These are phyloP conservation scores for Caenorhabditis briggsae DNA, from an alignment of 1,140 invertebrate species.

Conservation along the genomic window DNA sequence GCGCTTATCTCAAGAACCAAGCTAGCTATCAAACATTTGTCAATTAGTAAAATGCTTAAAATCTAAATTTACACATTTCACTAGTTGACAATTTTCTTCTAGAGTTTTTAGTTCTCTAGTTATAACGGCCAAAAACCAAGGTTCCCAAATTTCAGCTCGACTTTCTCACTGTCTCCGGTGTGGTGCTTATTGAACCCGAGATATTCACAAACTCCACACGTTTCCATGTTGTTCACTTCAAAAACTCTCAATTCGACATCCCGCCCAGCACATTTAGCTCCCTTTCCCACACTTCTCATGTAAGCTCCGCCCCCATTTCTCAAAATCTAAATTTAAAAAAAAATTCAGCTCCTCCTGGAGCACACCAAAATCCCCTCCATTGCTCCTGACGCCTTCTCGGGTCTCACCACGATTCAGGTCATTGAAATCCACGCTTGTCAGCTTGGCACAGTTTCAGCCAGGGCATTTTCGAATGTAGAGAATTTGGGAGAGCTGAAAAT, in stretches of 20 bases:
- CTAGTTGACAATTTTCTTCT: neutral
- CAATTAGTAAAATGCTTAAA: no score
- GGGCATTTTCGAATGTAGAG: conserved; percentile 49
- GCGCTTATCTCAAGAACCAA: no score
- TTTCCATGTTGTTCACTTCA: conserved; percentile 63
- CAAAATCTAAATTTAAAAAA: no score
- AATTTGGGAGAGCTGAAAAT: conserved; percentile 60
- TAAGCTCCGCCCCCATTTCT: conserved; percentile 30
- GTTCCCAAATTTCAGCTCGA: conserved; percentile 54
- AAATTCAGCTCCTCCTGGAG: conserved; percentile 63
- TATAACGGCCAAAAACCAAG: neutral
- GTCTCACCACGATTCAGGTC: conserved; percentile 57
- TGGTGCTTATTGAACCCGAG: conserved; percentile 59
- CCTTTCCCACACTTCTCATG: conserved; percentile 59
- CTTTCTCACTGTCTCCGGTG: conserved; percentile 59
- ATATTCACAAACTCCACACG: conserved; percentile 61
- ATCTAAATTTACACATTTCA: no score
- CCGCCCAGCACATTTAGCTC: conserved; percentile 48
- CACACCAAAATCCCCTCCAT: conserved; percentile 42
- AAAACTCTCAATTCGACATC: conserved; percentile 51
- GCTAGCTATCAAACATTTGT: no score
- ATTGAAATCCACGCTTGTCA: conserved; percentile 60
- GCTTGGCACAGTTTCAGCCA: conserved; percentile 55
- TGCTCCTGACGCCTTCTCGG: conserved; percentile 59
- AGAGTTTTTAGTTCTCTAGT: no score